Evolutionary conservation across 2,888 invertebrate species (phyloP), one percentile per base, ranked within the genome.

Genomic region (Crossocerus cetratus): DNA sequence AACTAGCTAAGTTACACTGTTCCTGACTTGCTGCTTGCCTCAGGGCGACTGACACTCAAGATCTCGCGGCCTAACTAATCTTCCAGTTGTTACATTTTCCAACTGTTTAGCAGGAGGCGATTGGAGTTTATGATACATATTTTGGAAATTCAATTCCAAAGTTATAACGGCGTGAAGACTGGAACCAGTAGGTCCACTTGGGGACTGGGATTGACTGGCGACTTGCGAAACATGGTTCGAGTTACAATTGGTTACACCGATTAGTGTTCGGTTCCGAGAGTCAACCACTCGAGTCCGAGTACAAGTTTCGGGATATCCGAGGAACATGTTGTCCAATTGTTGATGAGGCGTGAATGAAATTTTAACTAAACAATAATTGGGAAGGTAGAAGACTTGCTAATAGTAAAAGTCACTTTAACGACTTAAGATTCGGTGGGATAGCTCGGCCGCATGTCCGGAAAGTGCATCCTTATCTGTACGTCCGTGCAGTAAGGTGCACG

Each of bases 401-500:
- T 66, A 68, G 80, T 65, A 68, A 62, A 54, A 72, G 55, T 32
- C 57, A 56, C 43, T 67, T 77, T 74, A 82, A 77, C 65, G 60
- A 65, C 55, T 74, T 78, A 68, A 78, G 74, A 74, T 66, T 77
- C 74, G 69, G 62, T 65, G 63, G 63, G 75, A 63, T 21, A 63
- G 45, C 68, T 65, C 72, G 75, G 67, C 72, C 72, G 74, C 80
- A 77, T 82, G 77, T 32, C 81, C 82, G 84, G 83, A 85, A 85
- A 81, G 78, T 82, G 77, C 81, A 76, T 77, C 80, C 81, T 82
- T 86, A 87, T 88, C 87, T 85, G 84, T 79, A 83, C 82, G 83
- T 86, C 83, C 83, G 82, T 80, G 82, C 85, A 79, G 81, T 86
- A 83, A 86, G 84, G 83, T 85, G 80, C 82, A 84, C 85, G 86